Evolutionary conservation across 2,888 invertebrate genomes (phyloP).

Genomic region (Hyposoter didymator): DNA sequence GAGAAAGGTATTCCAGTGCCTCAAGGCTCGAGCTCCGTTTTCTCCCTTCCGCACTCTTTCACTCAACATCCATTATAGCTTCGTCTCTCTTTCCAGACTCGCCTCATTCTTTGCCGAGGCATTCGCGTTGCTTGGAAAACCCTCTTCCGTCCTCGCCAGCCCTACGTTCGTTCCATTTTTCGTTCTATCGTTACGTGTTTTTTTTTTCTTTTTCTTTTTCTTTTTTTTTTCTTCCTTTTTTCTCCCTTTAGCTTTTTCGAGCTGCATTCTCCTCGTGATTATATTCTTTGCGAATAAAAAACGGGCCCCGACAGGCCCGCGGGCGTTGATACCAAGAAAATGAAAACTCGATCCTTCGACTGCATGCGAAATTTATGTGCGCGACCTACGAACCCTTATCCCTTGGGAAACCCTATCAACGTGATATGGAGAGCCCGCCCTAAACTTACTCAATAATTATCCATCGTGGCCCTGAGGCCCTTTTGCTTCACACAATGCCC

Average conservation of each 20-base stretch:
- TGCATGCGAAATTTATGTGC: conserved; percentile 16
- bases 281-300: conserved; percentile 59
- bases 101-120: conserved; percentile 51
- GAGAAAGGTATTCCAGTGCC: conserved; percentile 76
- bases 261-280: conserved; percentile 38
- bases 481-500: background rate
- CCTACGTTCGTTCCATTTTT: conserved; percentile 74
- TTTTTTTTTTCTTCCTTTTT: conserved; percentile 18
- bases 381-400: background rate
- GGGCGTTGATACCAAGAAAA: conserved; percentile 51
- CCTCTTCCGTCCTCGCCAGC: conserved; percentile 56
- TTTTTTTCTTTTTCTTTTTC: conserved; percentile 19
- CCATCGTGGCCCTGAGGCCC: background rate
- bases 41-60: conserved; percentile 57
- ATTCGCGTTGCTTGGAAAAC: conserved; percentile 54
- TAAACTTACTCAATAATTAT: background rate
- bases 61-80: conserved; percentile 60
- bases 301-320: conserved; percentile 51
- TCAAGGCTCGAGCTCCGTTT: conserved; percentile 71
- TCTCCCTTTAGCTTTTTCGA: conserved; percentile 54
- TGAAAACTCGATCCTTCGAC: conserved; percentile 60
- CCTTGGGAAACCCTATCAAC: background rate
- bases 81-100: conserved; percentile 67
- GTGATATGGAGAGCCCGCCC: background rate
- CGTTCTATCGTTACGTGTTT: conserved; percentile 58